Base-by-base conservation (phyloP, 2,888 invertebrate species). In the Aporophyla nigra region DNA sequence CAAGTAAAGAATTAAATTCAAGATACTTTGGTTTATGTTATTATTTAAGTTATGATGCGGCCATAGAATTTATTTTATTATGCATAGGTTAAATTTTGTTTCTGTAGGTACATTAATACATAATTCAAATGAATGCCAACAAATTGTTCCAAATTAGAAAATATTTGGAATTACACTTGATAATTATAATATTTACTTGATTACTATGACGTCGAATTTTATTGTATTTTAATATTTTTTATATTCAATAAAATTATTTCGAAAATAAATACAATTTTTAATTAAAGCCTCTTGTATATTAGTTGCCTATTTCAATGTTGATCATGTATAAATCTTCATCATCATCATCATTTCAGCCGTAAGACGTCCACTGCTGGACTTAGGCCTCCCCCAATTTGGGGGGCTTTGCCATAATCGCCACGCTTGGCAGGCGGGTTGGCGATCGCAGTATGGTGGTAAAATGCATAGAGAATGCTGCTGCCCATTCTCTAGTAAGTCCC, bases 191-290 rank as follows among this genome's bases (percentile, higher is more conserved):
- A 72, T 78, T 77, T 74, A 82, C 74, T 72, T 79, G 43, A 71
- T 71, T 80, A 84, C 33, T 80, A 73, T 72, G 72, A 75, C 56
- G 74, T 80, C 71, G 49, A 74, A 78, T 67, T 87, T 78, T 63
- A 84, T 83, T 83, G 80, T 85, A 86, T 66, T 80, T 80, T 74
- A 76, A 83, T 81, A 80, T 81, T 83, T 87, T 85, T 81, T 87
- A 78, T 86, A 86, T 85, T 85, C 78, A 87, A 86, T 87, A 87
- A 87, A 87, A 87, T 58, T 19, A 80, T 87, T 83, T 80, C 49
- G 19, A 77, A 71, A 86, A 76, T n/a, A 68, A 21, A 21, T 21
- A 0, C 21, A 27, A 24, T 63, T 43, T 54, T 43, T 43, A 40
- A 46, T 76, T 12, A 51, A 65, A 58, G 14, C 21, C 6, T 27